Conservation (phyloP, 53 echinoderm and acorn worm species). For the Luidia sarsii region DNA sequence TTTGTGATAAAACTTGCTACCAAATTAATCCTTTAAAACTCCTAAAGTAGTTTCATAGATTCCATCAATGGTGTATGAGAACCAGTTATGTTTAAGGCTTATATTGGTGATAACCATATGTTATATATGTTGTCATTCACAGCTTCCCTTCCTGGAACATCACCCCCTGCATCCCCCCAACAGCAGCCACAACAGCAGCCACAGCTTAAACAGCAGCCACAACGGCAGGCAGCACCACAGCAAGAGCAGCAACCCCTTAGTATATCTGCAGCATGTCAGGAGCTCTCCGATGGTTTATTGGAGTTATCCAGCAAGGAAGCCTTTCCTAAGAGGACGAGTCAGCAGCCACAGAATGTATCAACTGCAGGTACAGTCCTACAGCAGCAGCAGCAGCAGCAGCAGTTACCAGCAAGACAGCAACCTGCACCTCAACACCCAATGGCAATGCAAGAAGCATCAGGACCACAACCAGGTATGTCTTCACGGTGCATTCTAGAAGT, state of each 20-base stretch:
- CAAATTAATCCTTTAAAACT: too few species aligned
- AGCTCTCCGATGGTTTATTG: constrained; percentile 69
- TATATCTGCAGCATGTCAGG: constrained; percentile 69
- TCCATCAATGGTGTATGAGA: too few species aligned
- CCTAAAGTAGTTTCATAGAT: too few species aligned
- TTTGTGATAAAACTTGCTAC: too few species aligned
- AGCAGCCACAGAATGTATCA: constrained; percentile 25
- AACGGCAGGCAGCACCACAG: neutral
- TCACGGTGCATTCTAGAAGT: too few species aligned
- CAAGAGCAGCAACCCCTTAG: constrained; percentile 15
- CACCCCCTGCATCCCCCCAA: constrained; percentile 56
- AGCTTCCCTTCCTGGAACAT: constrained; percentile 35
- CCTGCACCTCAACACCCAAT: constrained; percentile 12
- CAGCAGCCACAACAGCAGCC: constrained; percentile 44
- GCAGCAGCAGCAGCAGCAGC: constrained; percentile 34
- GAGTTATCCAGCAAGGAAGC: constrained; percentile 59
- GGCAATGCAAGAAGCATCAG: neutral
- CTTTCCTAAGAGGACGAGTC: constrained; percentile 5
- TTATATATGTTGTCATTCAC: constrained; percentile 15
- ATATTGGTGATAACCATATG: neutral
- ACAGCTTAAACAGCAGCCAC: constrained; percentile 38
- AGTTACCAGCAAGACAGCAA: constrained; percentile 1
- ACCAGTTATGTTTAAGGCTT: neutral
- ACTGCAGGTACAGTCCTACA: constrained; percentile 16
- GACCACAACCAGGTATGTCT: too few species aligned